Percentiles rank a stretch among this genome's conserved stretches.
These are phyloP conservation scores for Eristalis pertinax DNA, from an alignment of 2,888 invertebrate genomes.

Conservation along the genomic window DNA sequence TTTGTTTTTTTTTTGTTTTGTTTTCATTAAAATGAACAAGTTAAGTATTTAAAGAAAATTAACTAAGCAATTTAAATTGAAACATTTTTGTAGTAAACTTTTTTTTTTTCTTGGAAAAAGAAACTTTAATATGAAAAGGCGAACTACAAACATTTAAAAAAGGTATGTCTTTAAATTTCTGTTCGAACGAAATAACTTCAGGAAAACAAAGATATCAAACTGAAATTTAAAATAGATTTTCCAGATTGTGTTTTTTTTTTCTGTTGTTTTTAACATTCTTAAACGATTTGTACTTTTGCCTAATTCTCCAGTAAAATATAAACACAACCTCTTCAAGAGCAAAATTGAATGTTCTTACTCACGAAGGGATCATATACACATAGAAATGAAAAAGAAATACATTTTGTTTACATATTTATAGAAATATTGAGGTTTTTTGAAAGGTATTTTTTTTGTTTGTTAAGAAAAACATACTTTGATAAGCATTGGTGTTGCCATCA, in stretches of 20 bases:
- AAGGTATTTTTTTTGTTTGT: slow-evolving; percentile 21
- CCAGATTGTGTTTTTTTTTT: not conserved
- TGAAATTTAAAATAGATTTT: not conserved
- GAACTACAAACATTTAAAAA: slow-evolving; percentile 70
- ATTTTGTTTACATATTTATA: not conserved
- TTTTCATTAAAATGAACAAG: not conserved
- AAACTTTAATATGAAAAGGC: slow-evolving; percentile 71
- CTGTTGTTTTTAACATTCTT: not conserved
- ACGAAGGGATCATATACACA: not conserved
- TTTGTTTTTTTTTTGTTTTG: slow-evolving; percentile 65
- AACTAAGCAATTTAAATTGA: slow-evolving; percentile 60
- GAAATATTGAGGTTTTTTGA: not conserved
- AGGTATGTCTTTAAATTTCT: slow-evolving; percentile 28
- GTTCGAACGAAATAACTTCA: not conserved
- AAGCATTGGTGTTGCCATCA: slow-evolving; percentile 78
- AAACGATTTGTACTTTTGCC: not conserved
- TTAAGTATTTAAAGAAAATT: slow-evolving; percentile 59
- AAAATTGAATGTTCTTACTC: not conserved
- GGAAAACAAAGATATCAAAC: not conserved
- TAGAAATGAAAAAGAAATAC: slow-evolving; percentile 1
- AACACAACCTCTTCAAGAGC: slow-evolving; percentile 12
- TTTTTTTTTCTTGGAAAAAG: slow-evolving; percentile 52
- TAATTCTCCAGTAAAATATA: not conserved
- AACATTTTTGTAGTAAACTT: slow-evolving; percentile 16
- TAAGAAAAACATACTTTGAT: slow-evolving; percentile 80